Conservation (phyloP, 1,140 invertebrate species). For the Lerema accius region DNA sequence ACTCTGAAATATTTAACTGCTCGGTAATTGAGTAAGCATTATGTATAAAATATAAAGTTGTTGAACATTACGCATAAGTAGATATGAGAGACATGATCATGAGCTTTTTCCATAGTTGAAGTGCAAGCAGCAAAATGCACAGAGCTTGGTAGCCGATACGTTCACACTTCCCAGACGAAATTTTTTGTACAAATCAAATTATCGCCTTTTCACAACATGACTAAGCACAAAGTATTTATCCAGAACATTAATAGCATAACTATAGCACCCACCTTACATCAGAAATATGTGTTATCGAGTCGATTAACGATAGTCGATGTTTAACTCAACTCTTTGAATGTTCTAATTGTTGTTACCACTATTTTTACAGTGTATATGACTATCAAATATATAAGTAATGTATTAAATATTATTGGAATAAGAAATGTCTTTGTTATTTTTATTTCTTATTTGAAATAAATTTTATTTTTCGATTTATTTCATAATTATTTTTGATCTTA, state of each 20-base stretch:
- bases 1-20: constrained; percentile 22
- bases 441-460: constrained; percentile 16
- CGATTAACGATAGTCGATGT: too few species aligned
- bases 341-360: background rate
- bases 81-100: constrained; percentile 53
- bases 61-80: constrained; percentile 35
- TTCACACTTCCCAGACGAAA: constrained; percentile 79
- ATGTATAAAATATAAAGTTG: constrained; percentile 27
- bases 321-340: too few species aligned
- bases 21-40: constrained; percentile 34
- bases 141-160: constrained; percentile 78
- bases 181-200: constrained; percentile 67
- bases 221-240: constrained; percentile 71
- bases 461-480: constrained; percentile 25
- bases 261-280: constrained; percentile 78
- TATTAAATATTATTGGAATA: constrained; percentile 5
- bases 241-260: constrained; percentile 61
- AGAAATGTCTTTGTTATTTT: constrained; percentile 14
- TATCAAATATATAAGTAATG: background rate
- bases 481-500: constrained; percentile 20
- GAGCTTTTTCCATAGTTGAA: constrained; percentile 70
- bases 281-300: constrained; percentile 12
- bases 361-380: background rate
- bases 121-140: constrained; percentile 72
- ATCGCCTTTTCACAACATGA: constrained; percentile 72